These are phyloP conservation scores for Stictonetta naevosa DNA, from an alignment of 2,113 vertebrate species.

Conservation along the genomic window DNA sequence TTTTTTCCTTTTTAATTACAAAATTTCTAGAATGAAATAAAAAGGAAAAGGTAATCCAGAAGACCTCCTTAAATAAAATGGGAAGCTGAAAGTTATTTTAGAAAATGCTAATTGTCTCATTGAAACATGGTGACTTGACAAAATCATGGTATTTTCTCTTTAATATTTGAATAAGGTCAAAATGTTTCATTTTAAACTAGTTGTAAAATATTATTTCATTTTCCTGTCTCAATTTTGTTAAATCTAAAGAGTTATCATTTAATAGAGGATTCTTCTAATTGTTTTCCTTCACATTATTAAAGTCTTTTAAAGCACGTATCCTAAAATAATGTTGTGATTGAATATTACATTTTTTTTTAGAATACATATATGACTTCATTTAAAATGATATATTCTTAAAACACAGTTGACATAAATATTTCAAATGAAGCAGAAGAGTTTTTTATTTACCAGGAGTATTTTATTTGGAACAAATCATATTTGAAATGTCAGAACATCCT, in stretches of 20 bases:
- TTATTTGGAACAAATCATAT: not conserved
- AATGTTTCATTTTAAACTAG: not conserved
- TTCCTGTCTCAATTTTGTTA: not conserved
- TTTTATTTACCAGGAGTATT: not conserved
- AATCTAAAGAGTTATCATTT: not conserved
- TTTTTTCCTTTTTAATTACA: not conserved
- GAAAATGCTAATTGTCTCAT: not conserved
- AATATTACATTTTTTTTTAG: not conserved
- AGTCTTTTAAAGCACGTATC: not conserved
- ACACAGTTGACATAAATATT: not conserved
- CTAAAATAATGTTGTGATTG: not conserved
- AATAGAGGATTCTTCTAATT: not conserved
- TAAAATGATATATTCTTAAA: not conserved
- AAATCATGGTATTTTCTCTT: not conserved
- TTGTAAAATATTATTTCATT: not conserved
- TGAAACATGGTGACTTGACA: not conserved
- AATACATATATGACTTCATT: not conserved
- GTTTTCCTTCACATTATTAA: not conserved
- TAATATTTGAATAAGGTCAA: not conserved
- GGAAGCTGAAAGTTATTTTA: not conserved
- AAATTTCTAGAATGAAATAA: not conserved
- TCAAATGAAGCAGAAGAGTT: not conserved
- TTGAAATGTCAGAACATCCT: not conserved
- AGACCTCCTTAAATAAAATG: not conserved
- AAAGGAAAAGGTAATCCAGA: not conserved